A percentile compares a stretch with the other conserved stretches of the same genome.
These are phyloP conservation scores for Dicyrtoma fusca DNA, from an alignment of 2,888 invertebrate genomes.

Conservation along the genomic window DNA sequence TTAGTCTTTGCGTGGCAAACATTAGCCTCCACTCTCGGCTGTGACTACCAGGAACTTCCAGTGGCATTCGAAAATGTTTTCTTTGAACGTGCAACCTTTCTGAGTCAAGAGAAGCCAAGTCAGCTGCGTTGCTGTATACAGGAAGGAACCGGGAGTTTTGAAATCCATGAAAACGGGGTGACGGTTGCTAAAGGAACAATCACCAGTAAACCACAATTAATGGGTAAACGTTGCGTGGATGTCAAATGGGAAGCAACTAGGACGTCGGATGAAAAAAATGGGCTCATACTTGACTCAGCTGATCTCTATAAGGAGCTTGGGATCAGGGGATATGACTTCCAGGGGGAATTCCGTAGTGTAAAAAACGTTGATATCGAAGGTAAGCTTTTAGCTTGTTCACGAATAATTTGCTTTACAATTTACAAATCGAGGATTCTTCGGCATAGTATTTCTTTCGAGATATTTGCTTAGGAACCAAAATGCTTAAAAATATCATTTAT, in stretches of 20 bases:
- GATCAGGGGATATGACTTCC: constrained; percentile 83
- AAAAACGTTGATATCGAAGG: constrained; percentile 71
- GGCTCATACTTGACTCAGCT: constrained; percentile 56
- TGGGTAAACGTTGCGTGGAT: too few species aligned
- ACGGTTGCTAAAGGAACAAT: constrained; percentile 80
- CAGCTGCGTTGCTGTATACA: constrained; percentile 69
- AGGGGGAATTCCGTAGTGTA: constrained; percentile 80
- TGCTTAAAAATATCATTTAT: too few species aligned
- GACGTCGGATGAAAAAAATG: not conserved
- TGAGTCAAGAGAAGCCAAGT: constrained; percentile 77
- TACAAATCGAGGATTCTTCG: too few species aligned
- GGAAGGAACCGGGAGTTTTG: constrained; percentile 76
- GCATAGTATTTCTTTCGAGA: too few species aligned
- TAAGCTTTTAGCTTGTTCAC: too few species aligned
- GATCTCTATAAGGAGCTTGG: constrained; percentile 86
- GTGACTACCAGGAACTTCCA: constrained; percentile 74
- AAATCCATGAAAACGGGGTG: constrained; percentile 82
- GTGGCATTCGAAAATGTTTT: constrained; percentile 86
- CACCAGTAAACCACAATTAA: not conserved
- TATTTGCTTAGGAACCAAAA: too few species aligned
- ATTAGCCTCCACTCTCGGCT: constrained; percentile 75
- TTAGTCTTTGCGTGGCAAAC: constrained; percentile 81
- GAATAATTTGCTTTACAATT: too few species aligned
- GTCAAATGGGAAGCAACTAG: constrained; percentile 1
- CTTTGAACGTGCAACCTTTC: constrained; percentile 88